Percentiles rank a stretch among this genome's conserved stretches.
Evolutionary conservation across 2,888 invertebrate species (phyloP).

Genomic region (Crioceris asparagi): DNA sequence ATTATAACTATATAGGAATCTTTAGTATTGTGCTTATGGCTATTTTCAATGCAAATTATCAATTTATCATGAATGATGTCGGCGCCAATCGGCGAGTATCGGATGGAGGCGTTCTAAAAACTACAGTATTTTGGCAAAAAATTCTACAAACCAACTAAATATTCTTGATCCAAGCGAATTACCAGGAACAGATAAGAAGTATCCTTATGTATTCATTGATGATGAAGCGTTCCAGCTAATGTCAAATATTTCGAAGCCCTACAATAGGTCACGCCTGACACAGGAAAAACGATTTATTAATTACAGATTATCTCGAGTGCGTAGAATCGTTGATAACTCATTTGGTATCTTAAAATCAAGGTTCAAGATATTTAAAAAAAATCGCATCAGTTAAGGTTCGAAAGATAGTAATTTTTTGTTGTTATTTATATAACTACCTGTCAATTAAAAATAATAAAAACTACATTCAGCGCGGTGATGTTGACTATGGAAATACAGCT

Average conservation of each 20-base stretch:
- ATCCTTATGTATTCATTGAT: slow-evolving; percentile 16
- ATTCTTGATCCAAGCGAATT: slow-evolving; percentile 9
- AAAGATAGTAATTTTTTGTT: slow-evolving; percentile 11
- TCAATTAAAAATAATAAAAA: slow-evolving; percentile 5
- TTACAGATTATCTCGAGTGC: slow-evolving; percentile 13
- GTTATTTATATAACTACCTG: slow-evolving; percentile 13
- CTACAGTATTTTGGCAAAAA: slow-evolving; percentile 13
- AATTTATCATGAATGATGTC: slow-evolving; percentile 12
- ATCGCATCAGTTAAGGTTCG: slow-evolving; percentile 3
- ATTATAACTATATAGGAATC: slow-evolving; percentile 27
- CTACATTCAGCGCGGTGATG: slow-evolving; percentile 8
- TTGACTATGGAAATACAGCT: slow-evolving; percentile 7
- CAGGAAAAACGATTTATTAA: slow-evolving; percentile 14
- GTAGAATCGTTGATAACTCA: slow-evolving; percentile 14
- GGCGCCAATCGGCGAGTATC: slow-evolving; percentile 18
- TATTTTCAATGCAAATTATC: slow-evolving; percentile 26
- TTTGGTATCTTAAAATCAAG: slow-evolving; percentile 14
- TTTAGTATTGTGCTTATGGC: slow-evolving; percentile 31
- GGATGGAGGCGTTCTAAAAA: slow-evolving; percentile 19
- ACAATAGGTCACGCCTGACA: slow-evolving; percentile 11
- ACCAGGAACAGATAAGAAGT: slow-evolving; percentile 7
- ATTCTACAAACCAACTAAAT: slow-evolving; percentile 10
- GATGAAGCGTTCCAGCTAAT: slow-evolving; percentile 20
- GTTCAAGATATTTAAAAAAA: slow-evolving; percentile 11
- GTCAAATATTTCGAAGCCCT: slow-evolving; percentile 16